Evolutionary conservation across 2,888 invertebrate species (phyloP).

Genomic region (Torymus texanus): DNA sequence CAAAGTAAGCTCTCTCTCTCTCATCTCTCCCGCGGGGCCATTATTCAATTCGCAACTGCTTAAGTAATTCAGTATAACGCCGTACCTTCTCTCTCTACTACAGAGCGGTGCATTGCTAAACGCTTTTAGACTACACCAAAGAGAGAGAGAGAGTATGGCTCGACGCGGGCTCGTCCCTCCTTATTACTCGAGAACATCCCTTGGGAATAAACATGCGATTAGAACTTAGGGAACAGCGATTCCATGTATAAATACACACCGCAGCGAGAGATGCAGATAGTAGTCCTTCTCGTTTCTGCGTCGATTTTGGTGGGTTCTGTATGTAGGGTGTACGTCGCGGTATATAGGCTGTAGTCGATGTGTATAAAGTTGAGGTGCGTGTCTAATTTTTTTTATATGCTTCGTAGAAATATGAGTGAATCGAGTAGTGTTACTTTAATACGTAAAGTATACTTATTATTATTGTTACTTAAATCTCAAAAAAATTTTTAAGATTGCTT

Average conservation of each 20-base stretch:
- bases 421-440: no score
- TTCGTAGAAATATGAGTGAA: no score
- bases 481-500: no score
- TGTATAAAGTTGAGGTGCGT: no score
- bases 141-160: conserved; percentile 5
- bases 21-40: conserved; percentile 9
- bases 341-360: no score
- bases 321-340: no score
- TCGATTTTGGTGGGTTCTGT: no score
- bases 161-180: conserved; percentile 1
- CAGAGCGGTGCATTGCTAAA: background rate
- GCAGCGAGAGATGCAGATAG: no score
- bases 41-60: conserved; percentile 39
- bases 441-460: no score
- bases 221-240: conserved; percentile 2
- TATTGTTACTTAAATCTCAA: no score
- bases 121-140: background rate
- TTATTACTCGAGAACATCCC: background rate
- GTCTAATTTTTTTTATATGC: no score
- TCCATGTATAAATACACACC: background rate
- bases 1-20: conserved; percentile 8
- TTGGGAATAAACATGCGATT: conserved; percentile 20
- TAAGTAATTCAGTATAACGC: conserved; percentile 34
- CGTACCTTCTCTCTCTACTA: background rate
- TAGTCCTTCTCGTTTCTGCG: no score